phyloP scores from a whole-genome alignment of 2,113 vertebrate genomes.

The Physeter macrocephalus region DNA sequence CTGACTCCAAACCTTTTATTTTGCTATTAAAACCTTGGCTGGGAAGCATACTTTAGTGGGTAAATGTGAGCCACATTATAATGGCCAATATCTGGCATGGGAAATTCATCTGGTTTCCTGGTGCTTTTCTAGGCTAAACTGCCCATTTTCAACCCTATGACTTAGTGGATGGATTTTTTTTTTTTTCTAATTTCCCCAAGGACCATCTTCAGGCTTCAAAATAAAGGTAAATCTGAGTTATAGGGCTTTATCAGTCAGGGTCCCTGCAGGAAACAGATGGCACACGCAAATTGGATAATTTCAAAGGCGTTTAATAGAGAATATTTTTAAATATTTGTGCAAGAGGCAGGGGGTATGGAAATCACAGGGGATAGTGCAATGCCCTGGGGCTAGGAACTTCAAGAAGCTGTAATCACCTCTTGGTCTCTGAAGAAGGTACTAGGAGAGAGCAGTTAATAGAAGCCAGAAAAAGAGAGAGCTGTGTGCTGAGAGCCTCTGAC shows the following conservation, averaged over 20 bases:
- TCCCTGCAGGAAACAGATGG: constrained; percentile 49
- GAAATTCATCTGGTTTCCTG: neutral
- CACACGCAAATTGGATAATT: constrained; percentile 53
- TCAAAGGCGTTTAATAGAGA: constrained; percentile 39
- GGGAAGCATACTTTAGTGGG: constrained; percentile 20
- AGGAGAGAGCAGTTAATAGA: neutral
- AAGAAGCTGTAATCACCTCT: neutral
- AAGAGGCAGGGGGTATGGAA: neutral
- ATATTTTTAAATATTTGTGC: constrained; percentile 4
- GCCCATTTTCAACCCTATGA: neutral
- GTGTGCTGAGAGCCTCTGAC: neutral
- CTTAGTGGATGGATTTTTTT: neutral
- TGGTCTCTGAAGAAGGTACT: neutral
- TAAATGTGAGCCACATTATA: constrained; percentile 20
- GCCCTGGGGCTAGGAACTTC: neutral
- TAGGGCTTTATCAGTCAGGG: neutral
- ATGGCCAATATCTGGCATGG: neutral
- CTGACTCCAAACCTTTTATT: constrained; percentile 71
- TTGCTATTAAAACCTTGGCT: constrained; percentile 69
- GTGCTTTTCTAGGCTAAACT: neutral
- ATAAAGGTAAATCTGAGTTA: constrained; percentile 49
- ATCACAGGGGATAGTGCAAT: neutral
- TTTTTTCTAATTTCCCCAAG: neutral
- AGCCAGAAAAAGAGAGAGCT: neutral
- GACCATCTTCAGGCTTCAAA: constrained; percentile 19